Base-by-base conservation (phyloP, 2,113 vertebrate genomes). In the Atlantisia rogersi region DNA sequence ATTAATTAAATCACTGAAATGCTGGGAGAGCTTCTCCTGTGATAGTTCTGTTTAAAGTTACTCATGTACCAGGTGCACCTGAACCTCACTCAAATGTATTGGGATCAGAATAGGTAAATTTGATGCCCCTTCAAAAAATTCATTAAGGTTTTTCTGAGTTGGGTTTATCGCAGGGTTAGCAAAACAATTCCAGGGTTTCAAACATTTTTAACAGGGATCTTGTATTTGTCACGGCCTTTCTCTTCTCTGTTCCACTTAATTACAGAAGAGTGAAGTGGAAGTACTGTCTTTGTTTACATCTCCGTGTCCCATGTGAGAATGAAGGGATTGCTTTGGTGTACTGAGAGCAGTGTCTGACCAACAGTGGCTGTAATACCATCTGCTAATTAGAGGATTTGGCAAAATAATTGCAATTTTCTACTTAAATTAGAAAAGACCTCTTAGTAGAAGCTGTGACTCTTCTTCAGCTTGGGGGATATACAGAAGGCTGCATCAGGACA, bases 351-450 rank as follows among this genome's bases (percentile, higher is more conserved):
- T 79, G 69, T 94, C 58, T 91, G 86, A 79, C 91, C 1, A 0
- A 84, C 69, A 67, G 9, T n/a, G 22, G 32, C 48, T 92, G 44
- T 44, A 95, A 84, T 73, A 25, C 25, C 50, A 70, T 76, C 86
- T 91, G 62, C 81, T 94, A 95, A 87, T 93, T 93, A 89, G 60
- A 82, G 40, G 62, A 95, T 82, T 88, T 84, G 50, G 74, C 39
- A 71, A 84, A 93, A 91, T 84, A 93, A 84, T 82, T 81, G 82
- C 65, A 29, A 39, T 90, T 93, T 90, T 90, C 74, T 86, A 70
- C 73, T 68, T 88, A 84, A 79, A 84, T 91, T 93, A 89, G 77
- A 42, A n/a, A 91, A 86, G 50, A 58, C 59, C 40, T 62, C 58
- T 69, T 74, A 64, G 29, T 21, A 84, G 65, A 92, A 52, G 42